These are phyloP conservation scores for Oreochromis spilurus DNA, from an alignment of 2,113 vertebrate genomes.

Conservation along the genomic window DNA sequence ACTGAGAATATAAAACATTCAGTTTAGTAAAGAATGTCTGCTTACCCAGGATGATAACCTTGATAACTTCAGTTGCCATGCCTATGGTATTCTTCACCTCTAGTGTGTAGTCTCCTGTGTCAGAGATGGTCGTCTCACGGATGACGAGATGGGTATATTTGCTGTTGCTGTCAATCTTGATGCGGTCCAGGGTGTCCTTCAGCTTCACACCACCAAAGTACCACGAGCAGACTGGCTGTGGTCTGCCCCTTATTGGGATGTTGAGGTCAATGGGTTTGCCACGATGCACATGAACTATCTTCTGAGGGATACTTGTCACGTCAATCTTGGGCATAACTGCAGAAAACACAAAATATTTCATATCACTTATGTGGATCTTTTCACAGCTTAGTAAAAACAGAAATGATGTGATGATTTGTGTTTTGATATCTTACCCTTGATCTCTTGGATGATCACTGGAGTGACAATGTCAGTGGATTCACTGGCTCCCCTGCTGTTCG, in stretches of 20 bases:
- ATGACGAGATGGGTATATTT: constrained; percentile 84
- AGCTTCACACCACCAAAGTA: constrained; percentile 85
- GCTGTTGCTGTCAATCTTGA: constrained; percentile 83
- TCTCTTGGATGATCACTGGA: constrained; percentile 87
- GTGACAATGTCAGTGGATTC: constrained; percentile 89
- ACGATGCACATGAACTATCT: constrained; percentile 83
- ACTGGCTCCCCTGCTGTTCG: constrained; percentile 90
- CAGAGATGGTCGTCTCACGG: constrained; percentile 90
- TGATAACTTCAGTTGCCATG: constrained; percentile 82
- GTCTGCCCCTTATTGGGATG: constrained; percentile 86
- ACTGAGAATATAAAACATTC: not conserved
- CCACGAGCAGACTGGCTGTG: constrained; percentile 86
- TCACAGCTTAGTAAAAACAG: not conserved
- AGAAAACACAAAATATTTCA: not conserved
- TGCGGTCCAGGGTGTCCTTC: constrained; percentile 88
- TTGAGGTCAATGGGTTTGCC: constrained; percentile 88
- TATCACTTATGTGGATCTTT: not conserved
- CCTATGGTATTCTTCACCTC: constrained; percentile 89
- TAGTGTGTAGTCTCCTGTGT: constrained; percentile 89
- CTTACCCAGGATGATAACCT: constrained; percentile 96
- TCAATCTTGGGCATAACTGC: constrained; percentile 90
- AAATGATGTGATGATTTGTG: not conserved
- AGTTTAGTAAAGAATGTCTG: not conserved
- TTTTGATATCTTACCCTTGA: constrained; percentile 76
- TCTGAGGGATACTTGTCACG: constrained; percentile 87